phyloP scores from a whole-genome alignment of 2,888 invertebrate species.

The Hirtodrosophila histrioides region DNA sequence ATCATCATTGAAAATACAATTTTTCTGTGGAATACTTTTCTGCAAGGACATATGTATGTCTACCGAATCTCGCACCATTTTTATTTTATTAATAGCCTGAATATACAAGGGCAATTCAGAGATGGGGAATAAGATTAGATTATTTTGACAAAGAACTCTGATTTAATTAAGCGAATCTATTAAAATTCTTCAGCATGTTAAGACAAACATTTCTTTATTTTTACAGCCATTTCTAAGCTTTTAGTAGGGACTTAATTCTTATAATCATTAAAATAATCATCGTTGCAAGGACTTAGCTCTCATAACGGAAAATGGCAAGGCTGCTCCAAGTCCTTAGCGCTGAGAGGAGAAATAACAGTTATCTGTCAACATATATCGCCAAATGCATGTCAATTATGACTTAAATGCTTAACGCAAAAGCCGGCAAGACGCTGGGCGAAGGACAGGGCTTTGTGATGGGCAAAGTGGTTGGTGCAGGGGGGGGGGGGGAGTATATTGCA shows the following conservation, averaged over 20 bases:
- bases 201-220: constrained; percentile 4
- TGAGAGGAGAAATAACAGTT: constrained; percentile 56
- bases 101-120: too few species aligned
- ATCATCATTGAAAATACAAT: too few species aligned
- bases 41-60: too few species aligned
- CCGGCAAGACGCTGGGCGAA: constrained; percentile 56
- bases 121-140: too few species aligned
- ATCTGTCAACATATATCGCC: constrained; percentile 75
- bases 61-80: neutral
- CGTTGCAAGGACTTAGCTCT: constrained; percentile 18
- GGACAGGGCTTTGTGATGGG: constrained; percentile 24
- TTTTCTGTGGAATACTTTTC: too few species aligned
- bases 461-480: neutral
- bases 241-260: constrained; percentile 14
- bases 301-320: constrained; percentile 15
- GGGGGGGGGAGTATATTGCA: constrained; percentile 31
- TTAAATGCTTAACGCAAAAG: constrained; percentile 74
- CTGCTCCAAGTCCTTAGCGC: constrained; percentile 13
- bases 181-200: neutral
- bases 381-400: constrained; percentile 80
- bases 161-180: neutral
- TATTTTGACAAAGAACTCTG: neutral
- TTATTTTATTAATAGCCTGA: too few species aligned
- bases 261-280: constrained; percentile 35
- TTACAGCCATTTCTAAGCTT: constrained; percentile 14